Conservation (phyloP, 2,888 invertebrate genomes). For the Ophion ventricosus region DNA sequence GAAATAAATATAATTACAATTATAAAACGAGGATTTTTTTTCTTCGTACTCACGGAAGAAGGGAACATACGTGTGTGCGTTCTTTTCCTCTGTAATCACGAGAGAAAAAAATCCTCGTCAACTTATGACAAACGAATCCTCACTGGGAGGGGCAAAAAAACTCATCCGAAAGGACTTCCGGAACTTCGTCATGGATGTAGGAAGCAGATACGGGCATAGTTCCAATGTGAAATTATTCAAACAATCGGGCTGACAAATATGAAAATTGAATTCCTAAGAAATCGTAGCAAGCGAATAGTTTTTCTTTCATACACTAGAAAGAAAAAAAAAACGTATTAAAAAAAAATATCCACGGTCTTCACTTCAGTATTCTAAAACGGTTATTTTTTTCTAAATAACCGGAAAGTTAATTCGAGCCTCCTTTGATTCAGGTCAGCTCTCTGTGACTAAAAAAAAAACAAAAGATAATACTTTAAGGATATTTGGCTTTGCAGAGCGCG, state of each 20-base stretch:
- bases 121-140: not conserved
- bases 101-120: not conserved
- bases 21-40: not conserved
- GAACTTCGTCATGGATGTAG: not conserved
- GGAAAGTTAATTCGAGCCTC: not conserved
- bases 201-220: not conserved
- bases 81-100: not conserved
- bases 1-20: not conserved
- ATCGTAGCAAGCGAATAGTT: not conserved
- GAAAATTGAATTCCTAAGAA: no score
- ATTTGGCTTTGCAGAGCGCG: no score
- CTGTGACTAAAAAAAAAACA: not conserved
- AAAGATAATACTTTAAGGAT: no score
- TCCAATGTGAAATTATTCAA: not conserved
- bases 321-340: not conserved
- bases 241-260: not conserved
- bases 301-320: not conserved
- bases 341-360: not conserved
- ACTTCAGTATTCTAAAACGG: not conserved
- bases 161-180: not conserved
- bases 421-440: not conserved
- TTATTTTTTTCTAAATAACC: not conserved
- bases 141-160: not conserved
- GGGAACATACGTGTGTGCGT: not conserved
- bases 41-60: not conserved